These are phyloP conservation scores for Siniperca scherzeri DNA, from an alignment of 2,797 vertebrate genomes.

Conservation along the genomic window DNA sequence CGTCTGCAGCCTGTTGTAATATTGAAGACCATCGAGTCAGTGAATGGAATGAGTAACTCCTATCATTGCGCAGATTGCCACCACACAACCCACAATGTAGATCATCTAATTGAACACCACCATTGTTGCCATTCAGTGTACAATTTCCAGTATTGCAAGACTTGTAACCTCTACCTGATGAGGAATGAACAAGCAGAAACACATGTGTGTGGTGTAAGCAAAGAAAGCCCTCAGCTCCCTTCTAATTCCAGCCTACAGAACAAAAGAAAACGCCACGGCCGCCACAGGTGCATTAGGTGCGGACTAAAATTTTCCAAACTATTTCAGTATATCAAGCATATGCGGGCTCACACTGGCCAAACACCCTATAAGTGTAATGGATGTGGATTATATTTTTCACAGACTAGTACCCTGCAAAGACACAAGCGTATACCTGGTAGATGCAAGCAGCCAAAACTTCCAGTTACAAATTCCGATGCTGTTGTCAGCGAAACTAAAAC, in stretches of 20 bases:
- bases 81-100: constrained; percentile 56
- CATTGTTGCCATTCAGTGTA: constrained; percentile 67
- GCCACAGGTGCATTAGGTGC: constrained; percentile 76
- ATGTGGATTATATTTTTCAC: constrained; percentile 83
- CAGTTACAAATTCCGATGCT: constrained; percentile 17
- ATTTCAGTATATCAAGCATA: constrained; percentile 69
- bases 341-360: constrained; percentile 78
- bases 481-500: neutral
- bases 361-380: constrained; percentile 78
- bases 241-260: constrained; percentile 9
- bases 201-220: constrained; percentile 68
- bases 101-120: constrained; percentile 84
- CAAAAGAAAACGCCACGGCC: constrained; percentile 23
- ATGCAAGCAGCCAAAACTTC: constrained; percentile 62
- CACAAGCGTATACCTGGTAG: constrained; percentile 70
- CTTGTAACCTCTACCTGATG: constrained; percentile 76
- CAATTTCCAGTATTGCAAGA: constrained; percentile 74
- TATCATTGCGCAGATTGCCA: constrained; percentile 81
- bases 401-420: constrained; percentile 62
- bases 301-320: constrained; percentile 67
- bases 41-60: constrained; percentile 24
- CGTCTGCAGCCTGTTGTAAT: constrained; percentile 84
- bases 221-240: neutral
- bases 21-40: constrained; percentile 65
- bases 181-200: constrained; percentile 47